Conservation (phyloP, 2,797 vertebrate species). For the Pangasius larnaudii region DNA sequence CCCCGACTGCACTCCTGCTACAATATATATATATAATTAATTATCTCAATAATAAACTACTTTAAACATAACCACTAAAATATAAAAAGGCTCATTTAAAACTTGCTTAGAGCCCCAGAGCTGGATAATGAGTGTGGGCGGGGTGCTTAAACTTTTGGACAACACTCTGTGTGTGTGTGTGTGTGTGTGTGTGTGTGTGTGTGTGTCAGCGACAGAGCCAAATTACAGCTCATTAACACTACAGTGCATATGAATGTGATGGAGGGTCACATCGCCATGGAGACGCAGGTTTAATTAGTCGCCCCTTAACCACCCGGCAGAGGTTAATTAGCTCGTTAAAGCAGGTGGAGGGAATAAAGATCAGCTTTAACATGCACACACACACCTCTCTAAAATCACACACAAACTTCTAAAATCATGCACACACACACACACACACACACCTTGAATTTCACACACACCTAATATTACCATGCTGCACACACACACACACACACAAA, state of each 20-base stretch:
- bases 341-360: background rate
- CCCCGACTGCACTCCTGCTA: background rate
- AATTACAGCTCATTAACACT: slow-evolving; percentile 57
- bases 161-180: too few species aligned
- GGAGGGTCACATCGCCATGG: slow-evolving; percentile 61
- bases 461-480: background rate
- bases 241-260: slow-evolving; percentile 59
- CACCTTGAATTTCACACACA: background rate
- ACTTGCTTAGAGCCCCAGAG: background rate
- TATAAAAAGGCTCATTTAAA: background rate
- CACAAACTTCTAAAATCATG: background rate
- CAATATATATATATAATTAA: too few species aligned
- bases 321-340: slow-evolving; percentile 51
- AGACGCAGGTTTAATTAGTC: slow-evolving; percentile 54
- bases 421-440: background rate
- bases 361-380: background rate
- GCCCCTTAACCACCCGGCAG: slow-evolving; percentile 38
- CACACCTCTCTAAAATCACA: background rate
- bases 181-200: background rate
- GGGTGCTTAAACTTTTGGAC: background rate
- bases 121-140: background rate
- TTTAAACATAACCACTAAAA: background rate
- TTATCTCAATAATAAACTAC: background rate
- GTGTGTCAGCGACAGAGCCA: slow-evolving; percentile 18
- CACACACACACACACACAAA: background rate